These are phyloP conservation scores for Diploptera punctata DNA, from an alignment of 2,888 invertebrate genomes.

Conservation along the genomic window DNA sequence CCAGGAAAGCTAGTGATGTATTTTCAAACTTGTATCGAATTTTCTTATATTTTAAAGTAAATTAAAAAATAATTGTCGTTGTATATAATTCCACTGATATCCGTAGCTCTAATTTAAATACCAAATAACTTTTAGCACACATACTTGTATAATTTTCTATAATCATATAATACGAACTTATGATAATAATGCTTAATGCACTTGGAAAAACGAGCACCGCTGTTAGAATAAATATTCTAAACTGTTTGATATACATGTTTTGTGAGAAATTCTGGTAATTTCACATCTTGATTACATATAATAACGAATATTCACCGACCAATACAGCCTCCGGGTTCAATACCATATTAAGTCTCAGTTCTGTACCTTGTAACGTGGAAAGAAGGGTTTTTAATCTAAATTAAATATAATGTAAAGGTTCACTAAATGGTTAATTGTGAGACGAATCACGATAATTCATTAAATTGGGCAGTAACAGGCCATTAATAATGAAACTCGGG, in stretches of 20 bases:
- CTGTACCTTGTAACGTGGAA: neutral
- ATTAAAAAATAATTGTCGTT: no score
- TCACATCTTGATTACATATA: conserved; percentile 11
- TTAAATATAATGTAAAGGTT: conserved; percentile 36
- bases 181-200: neutral
- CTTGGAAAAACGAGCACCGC: no score
- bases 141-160: neutral
- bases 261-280: conserved; percentile 12
- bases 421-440: conserved; percentile 38
- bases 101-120: conserved; percentile 1
- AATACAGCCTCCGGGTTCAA: neutral
- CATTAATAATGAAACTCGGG: conserved; percentile 37
- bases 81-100: no score
- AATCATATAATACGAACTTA: neutral
- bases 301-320: neutral
- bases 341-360: neutral
- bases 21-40: no score
- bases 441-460: conserved; percentile 38
- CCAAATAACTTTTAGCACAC: neutral
- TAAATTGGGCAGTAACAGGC: conserved; percentile 36
- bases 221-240: neutral
- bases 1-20: no score
- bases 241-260: neutral
- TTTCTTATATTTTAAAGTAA: no score
- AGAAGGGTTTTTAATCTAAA: conserved; percentile 30